Evolutionary conservation across 2,113 vertebrate species (phyloP).

Genomic region (Otolemur garnettii): DNA sequence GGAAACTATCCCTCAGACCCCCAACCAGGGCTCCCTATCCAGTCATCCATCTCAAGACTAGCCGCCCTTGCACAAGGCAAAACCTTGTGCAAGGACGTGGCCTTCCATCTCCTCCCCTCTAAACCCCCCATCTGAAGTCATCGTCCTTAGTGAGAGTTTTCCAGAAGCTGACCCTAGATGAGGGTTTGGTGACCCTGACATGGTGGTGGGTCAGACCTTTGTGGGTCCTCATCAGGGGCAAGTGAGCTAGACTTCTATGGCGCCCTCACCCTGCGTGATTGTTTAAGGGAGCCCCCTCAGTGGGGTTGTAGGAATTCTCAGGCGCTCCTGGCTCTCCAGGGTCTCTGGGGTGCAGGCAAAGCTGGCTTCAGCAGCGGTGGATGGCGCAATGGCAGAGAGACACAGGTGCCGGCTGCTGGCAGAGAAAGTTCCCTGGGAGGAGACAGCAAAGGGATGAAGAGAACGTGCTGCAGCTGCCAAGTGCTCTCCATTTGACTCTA

Average conservation of each 20-base stretch:
- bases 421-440: background rate
- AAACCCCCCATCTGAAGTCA: background rate
- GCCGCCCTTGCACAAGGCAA: background rate
- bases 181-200: background rate
- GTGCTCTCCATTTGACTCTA: background rate
- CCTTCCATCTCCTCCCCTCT: background rate
- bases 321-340: background rate
- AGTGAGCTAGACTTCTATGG: background rate
- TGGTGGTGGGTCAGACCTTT: too few species aligned
- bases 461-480: rapidly evolving
- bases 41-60: rapidly evolving
- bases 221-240: background rate
- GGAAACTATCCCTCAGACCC: background rate
- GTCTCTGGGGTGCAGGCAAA: background rate
- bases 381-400: background rate
- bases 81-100: background rate
- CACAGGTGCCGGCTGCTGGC: background rate
- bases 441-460: background rate
- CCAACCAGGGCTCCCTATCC: too few species aligned
- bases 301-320: background rate
- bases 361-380: background rate
- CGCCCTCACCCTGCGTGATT: rapidly evolving
- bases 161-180: background rate
- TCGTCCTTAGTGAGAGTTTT: background rate
- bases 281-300: background rate